phyloP scores from a whole-genome alignment of 2,888 invertebrate genomes.

The Thymelicus acteon region DNA sequence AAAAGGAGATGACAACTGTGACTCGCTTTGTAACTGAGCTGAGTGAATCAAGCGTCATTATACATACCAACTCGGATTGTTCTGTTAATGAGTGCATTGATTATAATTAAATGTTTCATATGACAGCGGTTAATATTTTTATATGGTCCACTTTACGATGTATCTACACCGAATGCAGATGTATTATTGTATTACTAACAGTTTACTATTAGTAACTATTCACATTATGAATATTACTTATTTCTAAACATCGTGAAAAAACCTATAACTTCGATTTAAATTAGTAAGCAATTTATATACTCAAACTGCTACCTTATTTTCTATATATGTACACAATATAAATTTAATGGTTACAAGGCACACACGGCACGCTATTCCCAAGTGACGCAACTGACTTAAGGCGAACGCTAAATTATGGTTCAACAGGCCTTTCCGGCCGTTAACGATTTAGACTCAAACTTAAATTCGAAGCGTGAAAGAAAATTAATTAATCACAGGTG shows the following conservation, averaged over 20 bases:
- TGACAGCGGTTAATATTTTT: neutral
- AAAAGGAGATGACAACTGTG: conserved; percentile 34
- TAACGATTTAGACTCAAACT: conserved; percentile 77
- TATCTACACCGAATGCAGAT: too few relatives aligned
- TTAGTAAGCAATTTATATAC: conserved; percentile 70
- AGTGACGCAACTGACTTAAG: conserved; percentile 74
- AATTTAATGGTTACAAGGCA: conserved; percentile 76
- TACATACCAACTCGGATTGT: neutral
- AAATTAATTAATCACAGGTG: conserved; percentile 79
- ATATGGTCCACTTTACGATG: too few relatives aligned
- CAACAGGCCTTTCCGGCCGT: conserved; percentile 80
- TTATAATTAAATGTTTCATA: neutral
- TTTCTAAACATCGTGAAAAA: conserved; percentile 45
- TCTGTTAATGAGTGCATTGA: neutral
- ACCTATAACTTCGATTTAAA: conserved; percentile 66
- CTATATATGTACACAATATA: conserved; percentile 73
- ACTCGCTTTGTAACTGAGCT: conserved; percentile 32
- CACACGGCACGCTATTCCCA: conserved; percentile 74
- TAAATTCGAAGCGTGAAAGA: conserved; percentile 78
- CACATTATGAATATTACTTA: neutral
- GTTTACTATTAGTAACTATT: too few relatives aligned
- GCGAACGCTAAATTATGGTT: conserved; percentile 76
- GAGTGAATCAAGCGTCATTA: conserved; percentile 12
- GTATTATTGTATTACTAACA: too few relatives aligned
- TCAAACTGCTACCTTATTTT: conserved; percentile 78